Evolutionary conservation across 2,797 vertebrate genomes (phyloP).

Genomic region (Crypturellus tataupa): DNA sequence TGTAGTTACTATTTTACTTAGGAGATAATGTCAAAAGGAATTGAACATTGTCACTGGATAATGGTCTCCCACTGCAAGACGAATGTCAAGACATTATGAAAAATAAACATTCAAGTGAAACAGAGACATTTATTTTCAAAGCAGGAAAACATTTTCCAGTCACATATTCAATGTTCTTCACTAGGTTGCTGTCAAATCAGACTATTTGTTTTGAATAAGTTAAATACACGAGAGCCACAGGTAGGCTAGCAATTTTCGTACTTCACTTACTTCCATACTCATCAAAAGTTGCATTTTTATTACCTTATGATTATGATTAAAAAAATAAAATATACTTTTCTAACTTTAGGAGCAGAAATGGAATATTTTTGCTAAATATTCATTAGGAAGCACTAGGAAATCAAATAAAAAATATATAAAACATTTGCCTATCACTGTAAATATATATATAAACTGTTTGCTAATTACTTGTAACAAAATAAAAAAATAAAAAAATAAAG

Average conservation of each 20-base stretch:
- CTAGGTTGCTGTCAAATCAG: slow-evolving; percentile 28
- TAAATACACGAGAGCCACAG: slow-evolving; percentile 28
- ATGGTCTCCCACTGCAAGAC: slow-evolving; percentile 68
- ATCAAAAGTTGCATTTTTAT: background rate
- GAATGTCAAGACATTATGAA: slow-evolving; percentile 74
- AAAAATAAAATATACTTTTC: background rate
- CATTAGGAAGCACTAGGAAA: background rate
- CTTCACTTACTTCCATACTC: background rate
- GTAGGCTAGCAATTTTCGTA: slow-evolving; percentile 17
- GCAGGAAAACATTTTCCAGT: slow-evolving; percentile 61
- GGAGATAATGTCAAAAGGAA: slow-evolving; percentile 70
- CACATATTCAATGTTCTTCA: slow-evolving; percentile 52
- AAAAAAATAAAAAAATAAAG: background rate
- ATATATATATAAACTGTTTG: background rate
- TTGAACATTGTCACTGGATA: slow-evolving; percentile 70
- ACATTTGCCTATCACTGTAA: background rate
- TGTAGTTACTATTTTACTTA: slow-evolving; percentile 63
- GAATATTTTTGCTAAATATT: background rate
- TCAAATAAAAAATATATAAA: background rate
- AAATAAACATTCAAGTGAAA: slow-evolving; percentile 73
- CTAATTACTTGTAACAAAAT: too few relatives aligned
- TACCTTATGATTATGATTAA: background rate
- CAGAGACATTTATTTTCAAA: slow-evolving; percentile 68
- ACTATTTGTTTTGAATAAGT: slow-evolving; percentile 28
- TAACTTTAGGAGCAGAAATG: background rate